phyloP scores from a whole-genome alignment of 2,113 vertebrate species.

The Thunnus thynnus region DNA sequence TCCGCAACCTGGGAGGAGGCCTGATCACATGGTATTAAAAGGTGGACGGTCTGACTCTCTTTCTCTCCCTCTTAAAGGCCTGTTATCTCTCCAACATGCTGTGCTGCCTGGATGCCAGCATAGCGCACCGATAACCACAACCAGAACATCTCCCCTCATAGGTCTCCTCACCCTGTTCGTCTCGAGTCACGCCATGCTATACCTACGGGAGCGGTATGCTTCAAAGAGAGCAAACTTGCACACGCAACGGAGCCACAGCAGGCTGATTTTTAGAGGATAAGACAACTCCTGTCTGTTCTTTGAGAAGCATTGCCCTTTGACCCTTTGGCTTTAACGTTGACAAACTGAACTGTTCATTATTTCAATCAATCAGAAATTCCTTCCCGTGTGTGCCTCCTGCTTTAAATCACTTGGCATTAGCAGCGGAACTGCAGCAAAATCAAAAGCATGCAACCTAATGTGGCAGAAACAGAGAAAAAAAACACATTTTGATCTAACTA shows the following conservation, averaged over 20 bases:
- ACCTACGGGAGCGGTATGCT: slow-evolving; percentile 60
- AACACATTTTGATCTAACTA: slow-evolving; percentile 14
- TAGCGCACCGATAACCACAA: slow-evolving; percentile 78
- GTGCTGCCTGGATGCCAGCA: slow-evolving; percentile 74
- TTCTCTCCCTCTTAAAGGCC: slow-evolving; percentile 42
- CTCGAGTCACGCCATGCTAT: slow-evolving; percentile 67
- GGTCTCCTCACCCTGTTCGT: slow-evolving; percentile 50
- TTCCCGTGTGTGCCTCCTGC: slow-evolving; percentile 58
- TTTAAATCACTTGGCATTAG: slow-evolving; percentile 60
- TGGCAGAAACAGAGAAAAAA: slow-evolving; percentile 7
- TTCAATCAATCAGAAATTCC: slow-evolving; percentile 74
- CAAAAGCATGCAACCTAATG: slow-evolving; percentile 44
- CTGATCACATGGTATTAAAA: slow-evolving; percentile 71
- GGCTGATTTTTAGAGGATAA: slow-evolving; percentile 68
- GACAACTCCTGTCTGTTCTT: slow-evolving; percentile 71
- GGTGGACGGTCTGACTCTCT: slow-evolving; percentile 67
- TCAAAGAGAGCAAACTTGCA: slow-evolving; percentile 59
- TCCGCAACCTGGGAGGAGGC: slow-evolving; percentile 68
- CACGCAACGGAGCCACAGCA: slow-evolving; percentile 47
- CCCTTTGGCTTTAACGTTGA: slow-evolving; percentile 67
- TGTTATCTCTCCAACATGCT: slow-evolving; percentile 77
- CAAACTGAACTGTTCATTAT: slow-evolving; percentile 76
- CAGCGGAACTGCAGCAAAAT: slow-evolving; percentile 41
- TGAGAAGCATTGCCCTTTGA: slow-evolving; percentile 73
- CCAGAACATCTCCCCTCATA: slow-evolving; percentile 73